Base-by-base conservation (phyloP, 2,113 vertebrate genomes). In the Cryptoleucopteryx plumbea region DNA sequence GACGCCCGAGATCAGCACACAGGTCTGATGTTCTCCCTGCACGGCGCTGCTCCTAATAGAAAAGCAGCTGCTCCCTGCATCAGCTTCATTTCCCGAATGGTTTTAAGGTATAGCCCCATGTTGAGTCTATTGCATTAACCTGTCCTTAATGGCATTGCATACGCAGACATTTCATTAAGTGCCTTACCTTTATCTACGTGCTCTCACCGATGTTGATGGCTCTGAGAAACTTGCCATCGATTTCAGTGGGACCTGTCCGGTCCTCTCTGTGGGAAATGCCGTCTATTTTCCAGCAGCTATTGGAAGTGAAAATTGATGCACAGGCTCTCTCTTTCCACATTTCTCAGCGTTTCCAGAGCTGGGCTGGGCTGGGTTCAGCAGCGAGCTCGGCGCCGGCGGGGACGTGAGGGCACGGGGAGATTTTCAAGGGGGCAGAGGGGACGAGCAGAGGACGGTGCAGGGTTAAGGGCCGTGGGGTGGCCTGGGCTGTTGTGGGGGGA, bases 341-440 rank as follows among this genome's bases (percentile, higher is more conserved):
- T 29, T 68, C 66, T 32, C 56, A 3, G 43, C 4, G 2, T 43
- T 36, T 43, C 53, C 59, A 42, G 36, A 66, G 48, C 77, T 9
- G 61, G 31, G 47, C 50, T 21, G 58, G 8, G 27, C 58, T 38
- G 50, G 40, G 48, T 6, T 9, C 48, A 16, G 59, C 82, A 17
- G 59, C 2, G 8, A 65, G 70, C 27, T 43, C 2, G 2, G 48
- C 0, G 1, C 40, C 4, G 4, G 50, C 4, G 6, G 53, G 50
- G 40, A 10, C 6, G 25, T 10, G 16, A 34, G 45, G 52, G 29
- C 14, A 4, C 7, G 1, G 36, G 27, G 26, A 18, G 10, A 17
- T 53, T 32, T n/a, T 9, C 4, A 22, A 27, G 50, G 25, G 23
- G 43, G 7, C 9, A 5, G 43, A 36, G 43, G 18, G 48, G n/a